Base-by-base conservation (phyloP, 2,888 invertebrate genomes). In the Zygogramma bicolorata region DNA sequence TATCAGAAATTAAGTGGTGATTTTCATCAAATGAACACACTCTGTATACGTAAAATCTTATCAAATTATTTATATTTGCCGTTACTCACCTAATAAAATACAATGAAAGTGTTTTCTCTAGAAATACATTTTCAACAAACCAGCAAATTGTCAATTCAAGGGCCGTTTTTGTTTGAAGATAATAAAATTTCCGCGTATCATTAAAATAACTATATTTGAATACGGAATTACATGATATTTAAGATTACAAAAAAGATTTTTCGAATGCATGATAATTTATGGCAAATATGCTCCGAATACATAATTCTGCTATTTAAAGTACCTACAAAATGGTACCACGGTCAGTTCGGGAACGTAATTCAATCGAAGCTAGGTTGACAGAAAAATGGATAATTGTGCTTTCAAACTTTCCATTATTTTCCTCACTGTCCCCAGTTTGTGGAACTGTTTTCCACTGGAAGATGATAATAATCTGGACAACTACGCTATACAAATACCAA, bases 211-310 rank as follows among this genome's bases (percentile, higher is more conserved):
- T 61, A 22, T 65, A 72, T 68, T 59, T 65, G 59, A 65, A 68
- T 72, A 65, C 57, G 18, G 38, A 65, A 70, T 61, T 34, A 62
- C 66, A 62, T 46, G 63, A 15, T 29, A 63, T 63, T 46, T 29
- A 46, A 63, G 63, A 63, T 63, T 29, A 63, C 63, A 18, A 29
- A 46, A 42, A 63, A 29, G 20, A 29, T 42, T 40, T 63, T 63
- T 18, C 29, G 63, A 53, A 63, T 29, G 27, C 62, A 27, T 15
- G 18, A 63, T 40, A 65, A 60, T 62, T 63, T 67, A 68, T 65
- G 65, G n/a, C 66, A 59, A 71, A 61, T 42, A 20, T 66, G 74
- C 31, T 38, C 74, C 27, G 58, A 71, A 71, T 74, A 71, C 74
- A 74, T 74, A 71, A 53, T 58, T 58, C 46, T 13, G 22, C 65